phyloP scores from a whole-genome alignment of 2,797 vertebrate species.

The Varecia variegata region DNA sequence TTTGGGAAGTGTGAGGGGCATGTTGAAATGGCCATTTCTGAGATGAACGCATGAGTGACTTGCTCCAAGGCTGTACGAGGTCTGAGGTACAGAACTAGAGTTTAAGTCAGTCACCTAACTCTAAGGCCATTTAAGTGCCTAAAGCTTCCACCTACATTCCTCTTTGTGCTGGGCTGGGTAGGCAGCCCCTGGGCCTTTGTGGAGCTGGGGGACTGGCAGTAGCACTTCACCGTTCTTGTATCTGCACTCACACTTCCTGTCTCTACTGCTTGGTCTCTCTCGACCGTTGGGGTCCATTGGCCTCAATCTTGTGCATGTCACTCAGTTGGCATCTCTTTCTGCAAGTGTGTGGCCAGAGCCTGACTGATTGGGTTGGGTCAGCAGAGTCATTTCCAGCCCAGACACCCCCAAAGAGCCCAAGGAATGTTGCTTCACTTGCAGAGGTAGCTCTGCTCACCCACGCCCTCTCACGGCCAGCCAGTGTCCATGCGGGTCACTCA shows the following conservation, averaged over 20 bases:
- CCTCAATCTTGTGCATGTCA: background rate
- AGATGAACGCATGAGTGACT: background rate
- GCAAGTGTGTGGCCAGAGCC: background rate
- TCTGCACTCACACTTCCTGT: background rate
- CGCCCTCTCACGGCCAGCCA: background rate
- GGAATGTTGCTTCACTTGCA: background rate
- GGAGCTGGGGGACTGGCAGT: background rate
- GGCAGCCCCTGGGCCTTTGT: background rate
- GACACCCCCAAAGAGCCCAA: background rate
- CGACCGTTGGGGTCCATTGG: background rate
- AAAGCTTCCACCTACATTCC: background rate
- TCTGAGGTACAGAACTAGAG: background rate
- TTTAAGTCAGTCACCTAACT: background rate
- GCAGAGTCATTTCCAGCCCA: background rate
- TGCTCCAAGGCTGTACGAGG: background rate
- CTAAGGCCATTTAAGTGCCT: background rate
- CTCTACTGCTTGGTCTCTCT: background rate
- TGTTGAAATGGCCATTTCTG: background rate
- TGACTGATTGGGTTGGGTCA: background rate
- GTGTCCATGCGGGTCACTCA: background rate
- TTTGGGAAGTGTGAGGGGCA: background rate
- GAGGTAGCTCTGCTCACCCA: background rate
- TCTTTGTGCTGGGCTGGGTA: background rate
- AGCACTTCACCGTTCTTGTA: fast-evolving
- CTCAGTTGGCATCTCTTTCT: background rate